These are phyloP conservation scores for Aplysia californica DNA, from an alignment of 1,140 invertebrate species.

Conservation along the genomic window DNA sequence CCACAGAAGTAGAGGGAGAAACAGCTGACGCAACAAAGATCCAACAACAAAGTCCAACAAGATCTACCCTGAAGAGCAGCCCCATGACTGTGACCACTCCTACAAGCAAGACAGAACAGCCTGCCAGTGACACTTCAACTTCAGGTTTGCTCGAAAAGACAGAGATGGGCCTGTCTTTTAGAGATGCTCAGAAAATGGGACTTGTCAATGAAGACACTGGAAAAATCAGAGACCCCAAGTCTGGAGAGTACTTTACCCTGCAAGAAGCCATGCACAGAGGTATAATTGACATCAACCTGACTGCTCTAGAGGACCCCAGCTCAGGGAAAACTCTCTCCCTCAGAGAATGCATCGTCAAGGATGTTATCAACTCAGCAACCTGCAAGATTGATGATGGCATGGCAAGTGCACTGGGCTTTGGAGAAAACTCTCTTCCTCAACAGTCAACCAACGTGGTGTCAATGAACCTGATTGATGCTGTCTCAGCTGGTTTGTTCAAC, in stretches of 20 bases:
- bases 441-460: slow-evolving; percentile 37
- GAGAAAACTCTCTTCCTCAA: slow-evolving; percentile 5
- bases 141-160: no score
- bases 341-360: slow-evolving; percentile 63
- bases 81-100: slow-evolving; percentile 71
- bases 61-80: not conserved
- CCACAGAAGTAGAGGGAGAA: slow-evolving; percentile 49
- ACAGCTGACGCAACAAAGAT: not conserved
- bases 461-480: slow-evolving; percentile 80
- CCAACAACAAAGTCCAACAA: not conserved
- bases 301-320: slow-evolving; percentile 51
- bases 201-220: slow-evolving; percentile 80
- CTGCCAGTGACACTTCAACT: no score
- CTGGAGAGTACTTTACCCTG: slow-evolving; percentile 80
- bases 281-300: slow-evolving; percentile 76
- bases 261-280: slow-evolving; percentile 85
- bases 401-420: slow-evolving; percentile 70
- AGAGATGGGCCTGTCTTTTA: slow-evolving; percentile 50
- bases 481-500: slow-evolving; percentile 86
- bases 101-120: slow-evolving; percentile 77
- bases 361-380: slow-evolving; percentile 63
- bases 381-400: slow-evolving; percentile 66
- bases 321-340: slow-evolving; percentile 48
- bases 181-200: slow-evolving; percentile 73
- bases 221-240: slow-evolving; percentile 84